phyloP scores from a whole-genome alignment of 35 echinoderm and acorn worm genomes.

The Acanthaster planci region DNA sequence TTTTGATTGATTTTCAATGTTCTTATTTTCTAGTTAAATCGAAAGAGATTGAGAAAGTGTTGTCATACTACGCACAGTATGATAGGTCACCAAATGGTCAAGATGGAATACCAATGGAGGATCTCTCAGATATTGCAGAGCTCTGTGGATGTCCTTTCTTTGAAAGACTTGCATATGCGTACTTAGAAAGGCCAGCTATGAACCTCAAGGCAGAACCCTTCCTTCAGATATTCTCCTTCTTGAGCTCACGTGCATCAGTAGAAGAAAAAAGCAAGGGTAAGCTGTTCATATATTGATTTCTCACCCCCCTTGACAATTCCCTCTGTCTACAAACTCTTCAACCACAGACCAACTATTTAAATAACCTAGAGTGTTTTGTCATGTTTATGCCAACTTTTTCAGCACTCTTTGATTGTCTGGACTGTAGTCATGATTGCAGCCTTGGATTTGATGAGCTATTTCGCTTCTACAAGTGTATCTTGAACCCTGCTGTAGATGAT shows the following conservation, averaged over 20 bases:
- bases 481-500: constrained; percentile 38
- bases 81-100: constrained; percentile 40
- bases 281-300: too few species aligned
- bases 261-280: constrained; percentile 59
- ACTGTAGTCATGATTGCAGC: constrained; percentile 48
- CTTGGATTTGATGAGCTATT: constrained; percentile 67
- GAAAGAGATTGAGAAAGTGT: constrained; percentile 33
- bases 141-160: constrained; percentile 45
- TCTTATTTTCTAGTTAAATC: constrained; percentile 29
- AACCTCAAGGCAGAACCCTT: constrained; percentile 39
- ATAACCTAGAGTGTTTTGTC: too few species aligned
- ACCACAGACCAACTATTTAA: too few species aligned
- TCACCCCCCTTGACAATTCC: too few species aligned
- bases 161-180: constrained; percentile 44
- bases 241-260: constrained; percentile 39
- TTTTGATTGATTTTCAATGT: not conserved
- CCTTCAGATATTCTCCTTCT: constrained; percentile 41
- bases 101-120: constrained; percentile 56
- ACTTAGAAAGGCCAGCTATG: constrained; percentile 24
- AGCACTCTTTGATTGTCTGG: constrained; percentile 56
- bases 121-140: constrained; percentile 39
- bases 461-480: constrained; percentile 52
- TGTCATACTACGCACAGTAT: constrained; percentile 36
- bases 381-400: not conserved
- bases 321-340: too few species aligned